Conservation (phyloP, 2,888 invertebrate species). For the Cataglyphis rosenhaueri region DNA sequence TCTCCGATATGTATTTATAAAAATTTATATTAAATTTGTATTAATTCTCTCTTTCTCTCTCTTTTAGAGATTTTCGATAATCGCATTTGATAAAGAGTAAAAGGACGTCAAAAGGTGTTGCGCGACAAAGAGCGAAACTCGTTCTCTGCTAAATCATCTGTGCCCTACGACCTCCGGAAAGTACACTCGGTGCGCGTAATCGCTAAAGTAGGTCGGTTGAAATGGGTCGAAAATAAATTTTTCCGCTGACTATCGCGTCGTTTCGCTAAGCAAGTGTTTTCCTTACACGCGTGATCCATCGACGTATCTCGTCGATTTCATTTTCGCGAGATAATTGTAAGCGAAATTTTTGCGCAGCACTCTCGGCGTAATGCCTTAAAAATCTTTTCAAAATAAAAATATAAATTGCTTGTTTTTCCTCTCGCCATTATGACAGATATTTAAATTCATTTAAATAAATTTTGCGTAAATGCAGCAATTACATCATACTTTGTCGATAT, state of each 20-base stretch:
- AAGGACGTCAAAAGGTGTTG: neutral
- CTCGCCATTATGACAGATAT: neutral
- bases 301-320: neutral
- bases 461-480: neutral
- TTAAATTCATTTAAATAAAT: conserved; percentile 3
- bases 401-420: neutral
- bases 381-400: neutral
- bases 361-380: neutral
- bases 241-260: conserved; percentile 19
- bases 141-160: conserved; percentile 29
- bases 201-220: conserved; percentile 43
- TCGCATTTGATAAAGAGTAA: neutral
- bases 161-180: conserved; percentile 17
- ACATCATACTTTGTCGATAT: neutral
- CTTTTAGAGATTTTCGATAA: neutral
- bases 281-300: conserved; percentile 15
- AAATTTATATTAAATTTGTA: neutral
- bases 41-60: neutral
- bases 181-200: conserved; percentile 26
- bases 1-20: neutral
- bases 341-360: neutral
- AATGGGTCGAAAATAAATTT: conserved; percentile 53
- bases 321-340: neutral
- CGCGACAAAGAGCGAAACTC: neutral
- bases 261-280: conserved; percentile 32